These are phyloP conservation scores for Gambelia wislizenii DNA, from an alignment of 2,797 vertebrate genomes.

Conservation along the genomic window DNA sequence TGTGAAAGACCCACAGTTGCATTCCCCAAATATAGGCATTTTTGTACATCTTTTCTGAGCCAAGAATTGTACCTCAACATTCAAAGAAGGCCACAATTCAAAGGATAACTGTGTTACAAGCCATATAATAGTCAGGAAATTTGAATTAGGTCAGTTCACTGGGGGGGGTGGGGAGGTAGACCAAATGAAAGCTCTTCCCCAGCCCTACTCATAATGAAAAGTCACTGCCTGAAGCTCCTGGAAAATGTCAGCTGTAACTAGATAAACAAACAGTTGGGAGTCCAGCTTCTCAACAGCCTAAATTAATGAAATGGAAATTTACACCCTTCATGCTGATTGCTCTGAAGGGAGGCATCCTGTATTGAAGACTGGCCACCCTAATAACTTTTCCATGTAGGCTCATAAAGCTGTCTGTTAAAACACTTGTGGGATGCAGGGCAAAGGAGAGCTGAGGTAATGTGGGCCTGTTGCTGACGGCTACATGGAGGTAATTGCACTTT, in stretches of 20 bases:
- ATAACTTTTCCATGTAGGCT: conserved; percentile 36
- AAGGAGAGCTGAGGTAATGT: conserved; percentile 41
- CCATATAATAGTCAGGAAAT: background rate
- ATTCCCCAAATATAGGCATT: background rate
- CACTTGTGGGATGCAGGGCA: conserved; percentile 52
- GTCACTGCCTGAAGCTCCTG: background rate
- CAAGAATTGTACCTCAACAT: background rate
- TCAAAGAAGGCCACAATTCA: background rate
- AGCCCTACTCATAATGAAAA: background rate
- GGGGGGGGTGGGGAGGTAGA: background rate
- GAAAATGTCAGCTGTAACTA: background rate
- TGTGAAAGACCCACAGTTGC: too few relatives aligned
- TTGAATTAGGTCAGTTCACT: background rate
- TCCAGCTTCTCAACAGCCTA: background rate
- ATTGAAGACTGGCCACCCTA: conserved; percentile 29
- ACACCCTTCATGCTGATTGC: conserved; percentile 41
- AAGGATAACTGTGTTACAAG: background rate
- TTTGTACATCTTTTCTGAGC: background rate
- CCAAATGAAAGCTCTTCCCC: background rate
- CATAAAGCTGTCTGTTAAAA: conserved; percentile 40
- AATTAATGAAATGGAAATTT: background rate
- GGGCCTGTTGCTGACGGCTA: conserved; percentile 43
- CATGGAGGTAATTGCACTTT: conserved; percentile 38
- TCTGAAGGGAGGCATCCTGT: conserved; percentile 13
- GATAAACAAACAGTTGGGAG: background rate